A percentile compares a stretch with the other conserved stretches of the same genome.
Conservation (phyloP, 2,888 invertebrate species). For the Microctonus aethiopoides region DNA sequence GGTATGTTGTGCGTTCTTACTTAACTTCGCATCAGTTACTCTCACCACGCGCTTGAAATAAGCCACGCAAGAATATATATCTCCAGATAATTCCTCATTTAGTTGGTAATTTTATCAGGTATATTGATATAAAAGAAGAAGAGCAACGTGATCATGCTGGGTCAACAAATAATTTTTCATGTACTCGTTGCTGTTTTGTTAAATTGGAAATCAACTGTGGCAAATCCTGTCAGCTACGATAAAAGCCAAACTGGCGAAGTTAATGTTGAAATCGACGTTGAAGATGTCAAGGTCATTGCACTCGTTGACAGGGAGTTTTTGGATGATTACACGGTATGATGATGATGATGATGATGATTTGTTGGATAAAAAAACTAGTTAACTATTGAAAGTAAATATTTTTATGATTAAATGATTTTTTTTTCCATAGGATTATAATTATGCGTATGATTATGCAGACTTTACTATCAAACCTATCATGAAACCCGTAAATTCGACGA, state of each 20-base stretch:
- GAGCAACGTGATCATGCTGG: neutral
- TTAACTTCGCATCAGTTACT: slow-evolving; percentile 7
- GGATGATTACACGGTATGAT: slow-evolving; percentile 72
- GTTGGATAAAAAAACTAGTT: neutral
- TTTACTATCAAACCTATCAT: slow-evolving; percentile 75
- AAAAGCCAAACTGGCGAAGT: slow-evolving; percentile 83
- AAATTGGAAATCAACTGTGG: neutral
- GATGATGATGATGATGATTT: slow-evolving; percentile 11
- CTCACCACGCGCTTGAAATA: neutral
- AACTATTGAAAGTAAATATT: neutral
- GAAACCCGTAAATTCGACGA: slow-evolving; percentile 45
- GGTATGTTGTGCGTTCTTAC: neutral
- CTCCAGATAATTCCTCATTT: neutral
- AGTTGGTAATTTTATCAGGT: neutral
- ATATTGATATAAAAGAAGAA: neutral
- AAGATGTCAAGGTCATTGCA: slow-evolving; percentile 81
- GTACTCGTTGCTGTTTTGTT: neutral
- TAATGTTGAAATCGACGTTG: slow-evolving; percentile 83
- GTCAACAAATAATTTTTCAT: neutral
- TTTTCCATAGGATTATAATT: slow-evolving; percentile 80
- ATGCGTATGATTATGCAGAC: slow-evolving; percentile 79
- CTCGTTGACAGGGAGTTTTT: slow-evolving; percentile 72
- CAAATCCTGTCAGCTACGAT: slow-evolving; percentile 69
- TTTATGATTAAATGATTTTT: neutral
- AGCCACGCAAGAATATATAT: neutral